Percentiles rank a stretch among this genome's conserved stretches.
These are phyloP conservation scores for Drosophila nigromelanica DNA, from an alignment of 1,140 invertebrate species.

Conservation along the genomic window DNA sequence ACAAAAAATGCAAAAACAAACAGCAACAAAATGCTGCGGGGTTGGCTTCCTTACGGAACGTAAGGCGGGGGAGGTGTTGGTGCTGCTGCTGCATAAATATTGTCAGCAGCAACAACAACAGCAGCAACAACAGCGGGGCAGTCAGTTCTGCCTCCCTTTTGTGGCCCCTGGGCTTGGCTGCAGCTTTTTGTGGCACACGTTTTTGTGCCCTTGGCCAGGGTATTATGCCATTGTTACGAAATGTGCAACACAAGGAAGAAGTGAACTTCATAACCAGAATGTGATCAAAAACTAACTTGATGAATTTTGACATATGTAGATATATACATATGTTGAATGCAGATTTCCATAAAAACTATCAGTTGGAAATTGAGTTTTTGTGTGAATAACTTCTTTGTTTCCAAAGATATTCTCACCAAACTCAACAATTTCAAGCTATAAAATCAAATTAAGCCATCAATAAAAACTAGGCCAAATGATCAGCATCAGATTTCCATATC, in stretches of 20 bases:
- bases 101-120: slow-evolving; percentile 64
- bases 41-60: too few species aligned
- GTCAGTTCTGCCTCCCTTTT: slow-evolving; percentile 4
- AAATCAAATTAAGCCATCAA: too few species aligned
- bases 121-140: slow-evolving; percentile 7
- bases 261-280: too few species aligned
- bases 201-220: slow-evolving; percentile 14
- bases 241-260: not conserved
- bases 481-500: too few species aligned
- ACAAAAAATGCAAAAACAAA: slow-evolving; percentile 71
- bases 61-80: slow-evolving; percentile 43
- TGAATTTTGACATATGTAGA: not conserved
- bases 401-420: too few species aligned
- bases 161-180: slow-evolving; percentile 4
- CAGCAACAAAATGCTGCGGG: slow-evolving; percentile 23
- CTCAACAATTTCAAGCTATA: too few species aligned
- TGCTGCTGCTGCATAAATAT: slow-evolving; percentile 81
- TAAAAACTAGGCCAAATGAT: too few species aligned
- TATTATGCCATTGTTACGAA: not conserved
- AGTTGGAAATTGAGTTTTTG: too few species aligned
- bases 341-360: too few species aligned
- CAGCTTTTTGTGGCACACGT: slow-evolving; percentile 64
- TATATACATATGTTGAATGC: not conserved
- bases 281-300: too few species aligned
- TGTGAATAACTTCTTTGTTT: not conserved